Conservation (phyloP, 2,797 vertebrate species). For the Bothrops alternatus region DNA sequence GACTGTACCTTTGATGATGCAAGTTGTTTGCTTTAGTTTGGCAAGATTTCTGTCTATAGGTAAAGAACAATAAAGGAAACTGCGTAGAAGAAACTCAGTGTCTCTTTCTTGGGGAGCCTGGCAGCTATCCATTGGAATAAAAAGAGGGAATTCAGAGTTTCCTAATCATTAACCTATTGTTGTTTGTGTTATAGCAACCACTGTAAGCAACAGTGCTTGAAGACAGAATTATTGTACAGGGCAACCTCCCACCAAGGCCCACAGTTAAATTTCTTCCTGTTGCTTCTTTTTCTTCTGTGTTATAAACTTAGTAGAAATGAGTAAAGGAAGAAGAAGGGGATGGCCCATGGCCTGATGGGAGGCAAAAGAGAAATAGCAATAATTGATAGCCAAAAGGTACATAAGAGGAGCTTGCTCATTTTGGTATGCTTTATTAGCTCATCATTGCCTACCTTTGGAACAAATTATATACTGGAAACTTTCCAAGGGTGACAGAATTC, state of each 20-base stretch:
- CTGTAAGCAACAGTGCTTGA: background rate
- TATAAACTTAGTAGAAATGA: background rate
- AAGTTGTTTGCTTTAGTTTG: background rate
- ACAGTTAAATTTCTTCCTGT: background rate
- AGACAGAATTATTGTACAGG: background rate
- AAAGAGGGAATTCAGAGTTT: background rate
- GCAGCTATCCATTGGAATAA: background rate
- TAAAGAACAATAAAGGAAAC: background rate
- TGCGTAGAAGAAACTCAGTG: too few relatives aligned
- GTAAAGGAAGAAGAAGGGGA: background rate
- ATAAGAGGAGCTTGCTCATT: background rate
- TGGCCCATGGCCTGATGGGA: background rate
- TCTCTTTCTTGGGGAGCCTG: background rate
- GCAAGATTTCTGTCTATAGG: background rate
- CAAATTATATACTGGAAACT: constrained; percentile 48
- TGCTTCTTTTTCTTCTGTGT: background rate
- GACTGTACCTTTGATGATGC: background rate
- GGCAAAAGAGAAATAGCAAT: background rate
- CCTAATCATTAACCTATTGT: constrained; percentile 7
- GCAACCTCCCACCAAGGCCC: background rate
- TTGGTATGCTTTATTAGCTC: background rate
- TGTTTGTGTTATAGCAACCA: background rate
- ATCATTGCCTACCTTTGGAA: background rate
- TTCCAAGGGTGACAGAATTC: constrained; percentile 44
- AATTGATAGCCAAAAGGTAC: background rate